Conservation (phyloP, 2,797 vertebrate genomes). For the Gymnocypris eckloni region DNA sequence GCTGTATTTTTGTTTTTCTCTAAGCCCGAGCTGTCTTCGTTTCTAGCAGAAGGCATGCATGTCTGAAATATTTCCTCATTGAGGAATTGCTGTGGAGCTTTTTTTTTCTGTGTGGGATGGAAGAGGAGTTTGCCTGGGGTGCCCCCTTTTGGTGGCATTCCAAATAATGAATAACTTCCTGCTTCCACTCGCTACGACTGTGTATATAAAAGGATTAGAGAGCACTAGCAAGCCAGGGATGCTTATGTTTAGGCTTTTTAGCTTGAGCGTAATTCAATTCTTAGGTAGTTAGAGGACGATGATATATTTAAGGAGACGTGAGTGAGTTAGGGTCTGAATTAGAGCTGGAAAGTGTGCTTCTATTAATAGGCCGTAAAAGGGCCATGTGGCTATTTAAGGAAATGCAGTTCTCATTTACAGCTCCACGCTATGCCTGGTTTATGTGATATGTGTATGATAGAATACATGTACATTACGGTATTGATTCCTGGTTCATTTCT, state of each 20-base stretch:
- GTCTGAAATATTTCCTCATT: constrained; percentile 74
- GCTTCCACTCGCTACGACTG: constrained; percentile 35
- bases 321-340: constrained; percentile 51
- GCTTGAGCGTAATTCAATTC: constrained; percentile 22
- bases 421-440: constrained; percentile 10
- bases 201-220: constrained; percentile 17
- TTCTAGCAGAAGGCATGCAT: constrained; percentile 68
- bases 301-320: constrained; percentile 51
- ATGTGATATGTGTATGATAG: not conserved
- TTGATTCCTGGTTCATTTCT: not conserved
- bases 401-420: constrained; percentile 52
- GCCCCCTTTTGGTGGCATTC: constrained; percentile 82
- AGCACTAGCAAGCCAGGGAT: constrained; percentile 3
- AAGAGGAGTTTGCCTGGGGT: constrained; percentile 77
- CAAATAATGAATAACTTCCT: constrained; percentile 66
- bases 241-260: constrained; percentile 29
- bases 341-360: constrained; percentile 52
- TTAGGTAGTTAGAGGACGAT: constrained; percentile 20
- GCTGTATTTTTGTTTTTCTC: constrained; percentile 37
- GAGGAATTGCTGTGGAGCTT: constrained; percentile 69
- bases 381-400: constrained; percentile 63
- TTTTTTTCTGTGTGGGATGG: constrained; percentile 54
- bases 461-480: not conserved
- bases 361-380: constrained; percentile 64
- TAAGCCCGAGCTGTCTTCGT: not conserved